Conservation (phyloP, 2,113 vertebrate species). For the Burhinus oedicnemus region DNA sequence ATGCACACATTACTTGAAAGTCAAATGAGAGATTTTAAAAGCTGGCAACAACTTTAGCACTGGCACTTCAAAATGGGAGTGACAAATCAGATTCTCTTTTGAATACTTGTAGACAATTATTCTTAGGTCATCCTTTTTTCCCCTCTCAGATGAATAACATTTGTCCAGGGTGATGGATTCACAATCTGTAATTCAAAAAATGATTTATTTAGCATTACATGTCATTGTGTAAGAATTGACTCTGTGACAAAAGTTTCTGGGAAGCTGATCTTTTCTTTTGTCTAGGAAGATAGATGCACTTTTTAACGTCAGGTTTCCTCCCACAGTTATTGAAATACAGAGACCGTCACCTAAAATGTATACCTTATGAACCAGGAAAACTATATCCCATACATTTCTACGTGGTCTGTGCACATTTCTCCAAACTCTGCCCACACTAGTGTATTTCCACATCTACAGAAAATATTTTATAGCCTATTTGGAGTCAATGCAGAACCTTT, state of each 20-base stretch:
- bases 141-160: not conserved
- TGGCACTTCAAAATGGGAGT: not conserved
- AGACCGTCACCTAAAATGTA: not conserved
- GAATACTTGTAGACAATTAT: conserved; percentile 23
- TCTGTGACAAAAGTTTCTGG: conserved; percentile 32
- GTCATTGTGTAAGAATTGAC: conserved; percentile 37
- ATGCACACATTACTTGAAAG: not conserved
- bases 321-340: not conserved
- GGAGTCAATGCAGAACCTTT: not conserved
- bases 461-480: not conserved
- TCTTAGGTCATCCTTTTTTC: not conserved
- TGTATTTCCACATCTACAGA: not conserved
- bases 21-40: conserved; percentile 13
- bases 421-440: not conserved
- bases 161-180: conserved; percentile 3
- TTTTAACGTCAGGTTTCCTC: conserved; percentile 10
- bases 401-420: not conserved
- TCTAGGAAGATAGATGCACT: conserved; percentile 20
- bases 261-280: conserved; percentile 47
- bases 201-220: conserved; percentile 42
- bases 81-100: not conserved
- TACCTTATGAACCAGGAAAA: not conserved
- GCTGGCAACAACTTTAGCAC: not conserved
- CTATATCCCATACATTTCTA: not conserved
- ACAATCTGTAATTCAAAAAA: conserved; percentile 46